These are phyloP conservation scores for Protaetia brevitarsis DNA, from an alignment of 1,140 invertebrate species.

Conservation along the genomic window DNA sequence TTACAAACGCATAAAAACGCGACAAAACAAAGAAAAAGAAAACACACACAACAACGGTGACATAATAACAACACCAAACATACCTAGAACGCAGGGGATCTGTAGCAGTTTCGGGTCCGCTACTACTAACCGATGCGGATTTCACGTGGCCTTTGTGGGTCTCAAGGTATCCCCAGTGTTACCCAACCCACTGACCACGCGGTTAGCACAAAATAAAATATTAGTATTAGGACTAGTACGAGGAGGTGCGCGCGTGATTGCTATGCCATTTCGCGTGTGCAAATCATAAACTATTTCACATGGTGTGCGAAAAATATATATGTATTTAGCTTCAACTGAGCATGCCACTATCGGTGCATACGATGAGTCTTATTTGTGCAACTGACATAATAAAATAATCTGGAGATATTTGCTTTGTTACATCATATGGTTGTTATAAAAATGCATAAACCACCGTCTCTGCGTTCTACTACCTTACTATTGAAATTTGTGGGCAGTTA, in stretches of 20 bases:
- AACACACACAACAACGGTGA: not conserved
- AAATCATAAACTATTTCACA: too few species aligned
- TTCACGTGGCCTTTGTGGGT: conserved; percentile 82
- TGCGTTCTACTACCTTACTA: too few species aligned
- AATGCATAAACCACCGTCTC: too few species aligned
- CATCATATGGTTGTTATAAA: too few species aligned
- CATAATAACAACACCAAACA: conserved; percentile 27
- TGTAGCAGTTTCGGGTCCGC: conserved; percentile 53
- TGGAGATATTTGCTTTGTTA: too few species aligned
- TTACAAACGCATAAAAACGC: not conserved
- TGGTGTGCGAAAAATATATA: too few species aligned
- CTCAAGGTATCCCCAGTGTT: conserved; percentile 42
- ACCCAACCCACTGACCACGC: conserved; percentile 44
- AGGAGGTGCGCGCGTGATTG: not conserved
- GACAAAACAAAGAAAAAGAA: not conserved
- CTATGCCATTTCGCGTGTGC: not conserved
- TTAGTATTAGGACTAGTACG: conserved; percentile 25
- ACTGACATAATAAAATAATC: too few species aligned
- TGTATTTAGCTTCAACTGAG: too few species aligned
- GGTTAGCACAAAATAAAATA: conserved; percentile 43
- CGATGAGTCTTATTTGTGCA: too few species aligned
- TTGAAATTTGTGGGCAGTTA: too few species aligned
- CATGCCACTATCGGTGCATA: too few species aligned
- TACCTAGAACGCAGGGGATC: conserved; percentile 49
- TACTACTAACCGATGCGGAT: conserved; percentile 87